phyloP scores from a whole-genome alignment of 2,113 vertebrate species.

The Prionailurus viverrinus region DNA sequence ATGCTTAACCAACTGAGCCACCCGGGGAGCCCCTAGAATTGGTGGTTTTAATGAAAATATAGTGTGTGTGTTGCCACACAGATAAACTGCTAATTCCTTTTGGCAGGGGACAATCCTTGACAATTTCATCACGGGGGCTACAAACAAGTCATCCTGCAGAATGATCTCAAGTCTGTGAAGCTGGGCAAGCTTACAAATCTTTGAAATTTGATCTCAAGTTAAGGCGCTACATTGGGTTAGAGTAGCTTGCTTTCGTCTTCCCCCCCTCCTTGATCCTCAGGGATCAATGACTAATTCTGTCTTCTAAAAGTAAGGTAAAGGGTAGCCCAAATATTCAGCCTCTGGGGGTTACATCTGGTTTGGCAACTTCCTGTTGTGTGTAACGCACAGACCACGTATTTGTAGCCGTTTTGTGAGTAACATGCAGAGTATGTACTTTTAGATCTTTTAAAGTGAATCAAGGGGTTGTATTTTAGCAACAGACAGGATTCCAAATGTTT shows the following conservation, averaged over 20 bases:
- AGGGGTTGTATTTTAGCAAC: background rate
- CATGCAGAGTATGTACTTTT: background rate
- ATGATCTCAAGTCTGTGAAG: background rate
- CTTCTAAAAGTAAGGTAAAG: conserved; percentile 23
- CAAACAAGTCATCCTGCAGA: background rate
- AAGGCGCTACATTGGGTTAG: conserved; percentile 1
- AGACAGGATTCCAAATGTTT: conserved; percentile 12
- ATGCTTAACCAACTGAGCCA: too few species aligned
- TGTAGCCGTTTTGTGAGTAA: background rate
- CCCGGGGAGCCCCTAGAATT: background rate
- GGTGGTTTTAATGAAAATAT: conserved; percentile 12
- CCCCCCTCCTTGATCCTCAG: background rate
- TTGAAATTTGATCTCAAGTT: conserved; percentile 65
- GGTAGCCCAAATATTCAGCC: background rate
- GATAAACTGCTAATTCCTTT: background rate
- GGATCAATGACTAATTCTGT: conserved; percentile 45
- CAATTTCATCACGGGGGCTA: background rate
- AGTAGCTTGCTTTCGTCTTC: background rate
- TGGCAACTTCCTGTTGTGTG: conserved; percentile 36
- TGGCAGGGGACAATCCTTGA: background rate
- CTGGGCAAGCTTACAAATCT: conserved; percentile 24
- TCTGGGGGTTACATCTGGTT: conserved; percentile 14
- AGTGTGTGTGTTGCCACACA: background rate
- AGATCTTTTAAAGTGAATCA: background rate
- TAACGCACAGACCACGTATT: background rate